These are phyloP conservation scores for Callipepla californica DNA, from an alignment of 2,113 vertebrate species.

Conservation along the genomic window DNA sequence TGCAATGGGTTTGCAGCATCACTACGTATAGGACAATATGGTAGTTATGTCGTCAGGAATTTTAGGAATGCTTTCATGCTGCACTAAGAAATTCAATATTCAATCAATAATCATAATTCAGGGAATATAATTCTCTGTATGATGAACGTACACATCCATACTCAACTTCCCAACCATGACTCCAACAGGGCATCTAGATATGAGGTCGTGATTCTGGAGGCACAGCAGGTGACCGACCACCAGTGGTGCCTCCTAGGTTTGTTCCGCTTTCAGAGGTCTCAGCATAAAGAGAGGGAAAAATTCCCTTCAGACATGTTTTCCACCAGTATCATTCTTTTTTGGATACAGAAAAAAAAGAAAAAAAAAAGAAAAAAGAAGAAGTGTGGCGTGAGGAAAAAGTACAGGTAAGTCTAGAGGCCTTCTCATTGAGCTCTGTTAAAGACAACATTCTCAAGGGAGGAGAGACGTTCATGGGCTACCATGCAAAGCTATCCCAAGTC, in stretches of 20 bases:
- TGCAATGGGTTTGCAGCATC: neutral
- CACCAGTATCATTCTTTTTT: neutral
- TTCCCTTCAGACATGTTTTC: neutral
- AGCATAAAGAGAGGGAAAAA: neutral
- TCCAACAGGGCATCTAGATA: neutral
- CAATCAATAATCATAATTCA: neutral
- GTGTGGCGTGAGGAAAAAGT: neutral
- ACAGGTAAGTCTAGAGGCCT: neutral
- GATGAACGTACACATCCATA: neutral
- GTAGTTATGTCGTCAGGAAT: neutral
- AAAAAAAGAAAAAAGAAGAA: neutral
- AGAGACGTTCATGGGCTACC: neutral
- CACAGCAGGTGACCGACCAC: neutral
- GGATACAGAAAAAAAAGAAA: neutral
- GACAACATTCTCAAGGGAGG: accelerated
- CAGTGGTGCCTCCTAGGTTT: neutral
- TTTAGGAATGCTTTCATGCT: neutral
- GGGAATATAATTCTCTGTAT: neutral
- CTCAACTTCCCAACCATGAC: neutral
- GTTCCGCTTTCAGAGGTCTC: neutral
- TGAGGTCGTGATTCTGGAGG: accelerated
- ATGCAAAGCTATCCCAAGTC: neutral
- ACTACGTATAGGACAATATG: neutral
- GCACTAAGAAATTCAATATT: neutral
- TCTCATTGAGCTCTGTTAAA: neutral